phyloP scores from a whole-genome alignment of 2,113 vertebrate species.

The Dromiciops gliroides region DNA sequence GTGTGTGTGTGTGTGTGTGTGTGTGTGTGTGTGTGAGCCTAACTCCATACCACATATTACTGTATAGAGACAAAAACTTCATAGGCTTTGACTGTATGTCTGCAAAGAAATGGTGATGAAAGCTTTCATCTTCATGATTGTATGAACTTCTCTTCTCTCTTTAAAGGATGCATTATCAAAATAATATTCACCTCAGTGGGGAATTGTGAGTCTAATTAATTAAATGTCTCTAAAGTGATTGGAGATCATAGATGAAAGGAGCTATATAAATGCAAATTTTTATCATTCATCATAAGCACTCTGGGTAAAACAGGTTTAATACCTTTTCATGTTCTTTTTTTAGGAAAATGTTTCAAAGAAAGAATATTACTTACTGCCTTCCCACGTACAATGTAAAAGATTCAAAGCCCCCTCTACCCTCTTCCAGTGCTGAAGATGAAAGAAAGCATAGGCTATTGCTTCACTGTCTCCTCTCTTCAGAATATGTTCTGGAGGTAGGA shows the following conservation, averaged over 20 bases:
- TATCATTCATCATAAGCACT: conserved; percentile 45
- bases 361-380: conserved; percentile 95
- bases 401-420: conserved; percentile 98
- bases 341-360: conserved; percentile 71
- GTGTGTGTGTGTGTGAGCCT: neutral
- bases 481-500: conserved; percentile 98
- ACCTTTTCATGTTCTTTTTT: conserved; percentile 46
- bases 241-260: conserved; percentile 17
- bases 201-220: neutral
- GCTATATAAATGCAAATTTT: conserved; percentile 13
- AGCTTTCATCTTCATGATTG: neutral
- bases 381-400: conserved; percentile 98
- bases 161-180: neutral
- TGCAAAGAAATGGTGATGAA: neutral
- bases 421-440: conserved; percentile 99
- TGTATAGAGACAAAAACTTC: neutral
- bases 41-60: neutral
- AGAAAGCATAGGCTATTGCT: conserved; percentile 98
- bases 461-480: conserved; percentile 99
- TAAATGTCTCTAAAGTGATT: neutral
- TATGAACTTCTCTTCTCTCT: neutral
- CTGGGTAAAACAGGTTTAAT: conserved; percentile 43
- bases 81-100: neutral
- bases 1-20: no score
- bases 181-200: neutral